Evolutionary conservation across 2,113 vertebrate genomes (phyloP).

Genomic region (Nipponia nippon): DNA sequence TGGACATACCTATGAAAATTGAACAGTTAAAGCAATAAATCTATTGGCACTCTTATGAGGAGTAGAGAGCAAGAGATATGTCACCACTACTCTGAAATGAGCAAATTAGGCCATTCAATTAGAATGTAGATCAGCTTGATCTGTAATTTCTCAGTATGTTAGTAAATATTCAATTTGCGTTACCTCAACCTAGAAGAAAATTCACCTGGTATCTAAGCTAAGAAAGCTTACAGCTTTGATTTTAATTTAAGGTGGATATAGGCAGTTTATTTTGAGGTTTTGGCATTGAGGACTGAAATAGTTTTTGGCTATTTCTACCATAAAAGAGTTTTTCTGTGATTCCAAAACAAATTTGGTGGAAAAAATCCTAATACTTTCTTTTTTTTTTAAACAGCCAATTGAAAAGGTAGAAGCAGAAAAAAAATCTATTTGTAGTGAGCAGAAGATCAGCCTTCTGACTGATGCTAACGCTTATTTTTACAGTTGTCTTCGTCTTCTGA

Average conservation of each 20-base stretch:
- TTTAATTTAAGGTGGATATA: background rate
- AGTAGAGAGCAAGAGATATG: background rate
- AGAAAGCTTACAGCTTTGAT: background rate
- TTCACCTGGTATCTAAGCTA: background rate
- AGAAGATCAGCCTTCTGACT: background rate
- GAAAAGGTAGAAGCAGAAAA: background rate
- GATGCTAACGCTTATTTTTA: background rate
- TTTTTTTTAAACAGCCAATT: background rate
- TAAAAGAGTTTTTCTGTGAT: background rate
- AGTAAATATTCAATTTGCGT: background rate
- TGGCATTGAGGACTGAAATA: background rate
- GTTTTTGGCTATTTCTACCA: background rate
- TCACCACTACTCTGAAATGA: rapidly evolving
- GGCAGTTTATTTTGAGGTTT: background rate
- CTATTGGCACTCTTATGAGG: background rate
- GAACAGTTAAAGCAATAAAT: background rate
- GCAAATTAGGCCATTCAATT: background rate
- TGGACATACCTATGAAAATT: background rate
- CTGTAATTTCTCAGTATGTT: background rate
- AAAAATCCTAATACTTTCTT: background rate
- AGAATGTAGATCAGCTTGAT: background rate
- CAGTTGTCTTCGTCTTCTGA: background rate
- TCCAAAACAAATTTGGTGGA: background rate
- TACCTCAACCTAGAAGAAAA: background rate
- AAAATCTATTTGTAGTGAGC: background rate